Conservation (phyloP, 2,797 vertebrate genomes). For the Liparis tanakae region DNA sequence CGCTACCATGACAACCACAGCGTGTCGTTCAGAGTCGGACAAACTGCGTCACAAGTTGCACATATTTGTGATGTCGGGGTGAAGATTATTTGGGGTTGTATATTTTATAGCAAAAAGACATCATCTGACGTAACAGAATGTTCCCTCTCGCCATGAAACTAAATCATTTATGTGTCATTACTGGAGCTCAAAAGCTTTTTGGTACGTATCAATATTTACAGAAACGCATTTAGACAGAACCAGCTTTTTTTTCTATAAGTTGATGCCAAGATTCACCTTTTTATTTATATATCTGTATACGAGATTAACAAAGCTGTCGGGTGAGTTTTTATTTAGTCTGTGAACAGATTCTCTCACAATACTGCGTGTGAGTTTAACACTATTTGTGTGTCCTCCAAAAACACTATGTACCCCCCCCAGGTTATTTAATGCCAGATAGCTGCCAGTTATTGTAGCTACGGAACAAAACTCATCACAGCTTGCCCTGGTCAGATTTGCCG, state of each 20-base stretch:
- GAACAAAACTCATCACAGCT: constrained; percentile 54
- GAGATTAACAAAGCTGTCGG: constrained; percentile 27
- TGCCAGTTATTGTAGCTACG: constrained; percentile 65
- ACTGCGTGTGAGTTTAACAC: constrained; percentile 51
- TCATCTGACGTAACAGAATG: constrained; percentile 61
- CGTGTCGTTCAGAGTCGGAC: constrained; percentile 85
- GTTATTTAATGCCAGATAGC: constrained; percentile 59
- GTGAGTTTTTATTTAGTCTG: constrained; percentile 36
- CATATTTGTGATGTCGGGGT: constrained; percentile 78
- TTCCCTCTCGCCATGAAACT: constrained; percentile 71
- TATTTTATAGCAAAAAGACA: constrained; percentile 79
- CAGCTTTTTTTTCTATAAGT: constrained; percentile 42
- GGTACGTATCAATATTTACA: constrained; percentile 65
- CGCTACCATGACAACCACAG: constrained; percentile 72
- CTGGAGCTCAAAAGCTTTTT: constrained; percentile 89
- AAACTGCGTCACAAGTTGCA: constrained; percentile 87
- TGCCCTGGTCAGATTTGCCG: constrained; percentile 76
- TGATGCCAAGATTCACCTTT: constrained; percentile 65
- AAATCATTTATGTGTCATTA: constrained; percentile 68
- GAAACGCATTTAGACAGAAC: constrained; percentile 48
- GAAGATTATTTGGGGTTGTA: constrained; percentile 59
- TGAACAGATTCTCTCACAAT: constrained; percentile 44
- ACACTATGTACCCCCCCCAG: constrained; percentile 46
- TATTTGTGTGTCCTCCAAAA: constrained; percentile 43
- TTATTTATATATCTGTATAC: constrained; percentile 55